Percentiles rank a stretch among this genome's conserved stretches.
Evolutionary conservation across 2,888 invertebrate genomes (phyloP).

Genomic region (Drosophila differens): DNA sequence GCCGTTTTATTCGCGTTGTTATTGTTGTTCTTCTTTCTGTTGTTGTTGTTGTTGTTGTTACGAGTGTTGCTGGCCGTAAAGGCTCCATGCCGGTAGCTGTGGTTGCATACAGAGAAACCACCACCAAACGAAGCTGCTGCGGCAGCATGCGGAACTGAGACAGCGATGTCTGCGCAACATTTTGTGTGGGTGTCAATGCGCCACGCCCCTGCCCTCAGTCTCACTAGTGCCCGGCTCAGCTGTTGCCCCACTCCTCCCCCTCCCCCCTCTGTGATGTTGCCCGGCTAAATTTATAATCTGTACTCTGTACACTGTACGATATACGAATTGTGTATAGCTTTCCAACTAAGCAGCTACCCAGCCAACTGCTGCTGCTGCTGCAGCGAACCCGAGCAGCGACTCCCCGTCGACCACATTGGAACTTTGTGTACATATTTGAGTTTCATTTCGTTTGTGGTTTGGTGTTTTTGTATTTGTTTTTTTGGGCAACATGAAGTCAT

Average conservation of each 20-base stretch:
- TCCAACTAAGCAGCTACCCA: slow-evolving; percentile 14
- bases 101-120: slow-evolving; percentile 70
- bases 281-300: slow-evolving; percentile 77
- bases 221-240: slow-evolving; percentile 40
- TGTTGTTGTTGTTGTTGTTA: slow-evolving; percentile 26
- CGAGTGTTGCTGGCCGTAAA: slow-evolving; percentile 37
- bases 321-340: slow-evolving; percentile 57
- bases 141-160: slow-evolving; percentile 35
- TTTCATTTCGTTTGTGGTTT: slow-evolving; percentile 79
- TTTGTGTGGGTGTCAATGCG: slow-evolving; percentile 63
- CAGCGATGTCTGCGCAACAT: slow-evolving; percentile 56
- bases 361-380: slow-evolving; percentile 4
- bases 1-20: slow-evolving; percentile 22
- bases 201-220: slow-evolving; percentile 67
- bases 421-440: slow-evolving; percentile 79
- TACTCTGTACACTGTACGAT: slow-evolving; percentile 36
- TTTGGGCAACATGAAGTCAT: slow-evolving; percentile 75
- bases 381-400: slow-evolving; percentile 12
- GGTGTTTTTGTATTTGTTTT: slow-evolving; percentile 68
- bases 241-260: slow-evolving; percentile 14
- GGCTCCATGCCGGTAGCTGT: slow-evolving; percentile 59
- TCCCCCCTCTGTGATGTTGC: slow-evolving; percentile 51
- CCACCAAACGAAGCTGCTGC: slow-evolving; percentile 47
- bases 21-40: slow-evolving; percentile 10
- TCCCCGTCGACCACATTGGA: slow-evolving; percentile 58